These are phyloP conservation scores for Tribolium castaneum DNA, from an alignment of 1,140 invertebrate genomes.

Conservation along the genomic window DNA sequence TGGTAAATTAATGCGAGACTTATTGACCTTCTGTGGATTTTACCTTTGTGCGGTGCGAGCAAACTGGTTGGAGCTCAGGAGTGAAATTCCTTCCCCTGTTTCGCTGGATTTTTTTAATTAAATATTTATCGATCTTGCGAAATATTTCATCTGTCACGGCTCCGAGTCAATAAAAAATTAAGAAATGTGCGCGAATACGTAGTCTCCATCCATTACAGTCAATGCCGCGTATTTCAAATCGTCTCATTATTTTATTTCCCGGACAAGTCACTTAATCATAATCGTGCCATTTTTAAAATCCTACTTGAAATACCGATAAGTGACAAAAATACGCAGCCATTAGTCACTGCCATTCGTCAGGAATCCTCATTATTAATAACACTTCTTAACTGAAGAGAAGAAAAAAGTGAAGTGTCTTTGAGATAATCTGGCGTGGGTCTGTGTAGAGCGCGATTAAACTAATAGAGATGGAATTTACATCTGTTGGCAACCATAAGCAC, in stretches of 20 bases:
- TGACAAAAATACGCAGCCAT: background rate
- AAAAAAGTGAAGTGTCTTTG: background rate
- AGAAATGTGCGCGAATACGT: background rate
- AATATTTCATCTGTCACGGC: background rate
- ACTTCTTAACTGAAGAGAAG: background rate
- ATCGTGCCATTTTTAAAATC: background rate
- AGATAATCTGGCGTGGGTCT: constrained; percentile 48
- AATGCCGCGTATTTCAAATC: background rate
- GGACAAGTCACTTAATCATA: background rate
- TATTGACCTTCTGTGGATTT: too few relatives aligned
- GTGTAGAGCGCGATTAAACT: constrained; percentile 64
- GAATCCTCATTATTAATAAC: background rate
- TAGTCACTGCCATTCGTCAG: background rate
- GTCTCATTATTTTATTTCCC: background rate
- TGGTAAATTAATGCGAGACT: too few relatives aligned
- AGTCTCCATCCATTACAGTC: background rate
- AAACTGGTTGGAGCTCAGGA: background rate
- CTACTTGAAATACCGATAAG: background rate
- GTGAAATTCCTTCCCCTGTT: background rate
- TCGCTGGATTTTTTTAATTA: background rate
- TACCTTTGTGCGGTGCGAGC: too few relatives aligned
- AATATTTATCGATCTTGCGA: background rate
- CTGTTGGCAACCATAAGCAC: constrained; percentile 63
- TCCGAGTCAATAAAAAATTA: background rate
- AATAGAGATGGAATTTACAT: constrained; percentile 64